Base-by-base conservation (phyloP, 2,888 invertebrate genomes). In the Biston betularia region DNA sequence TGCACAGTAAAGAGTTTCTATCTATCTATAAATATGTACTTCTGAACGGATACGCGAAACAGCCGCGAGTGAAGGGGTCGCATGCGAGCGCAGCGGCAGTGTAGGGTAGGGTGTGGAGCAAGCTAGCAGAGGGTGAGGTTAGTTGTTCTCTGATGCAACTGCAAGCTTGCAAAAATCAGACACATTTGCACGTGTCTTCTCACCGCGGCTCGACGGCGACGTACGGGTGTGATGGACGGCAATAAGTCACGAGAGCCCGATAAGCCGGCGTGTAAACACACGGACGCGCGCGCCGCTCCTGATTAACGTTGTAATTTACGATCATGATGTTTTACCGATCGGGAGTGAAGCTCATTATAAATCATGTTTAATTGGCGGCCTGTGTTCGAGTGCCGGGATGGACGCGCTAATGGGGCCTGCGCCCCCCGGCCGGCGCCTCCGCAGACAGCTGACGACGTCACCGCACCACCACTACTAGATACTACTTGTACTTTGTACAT, bases 271-370 rank as follows among this genome's bases (percentile, higher is more conserved):
- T 15, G 48, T 35, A 42, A 24, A 40, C 14, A 14, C 24, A 52
- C 42, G 57, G 35, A 44, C 50, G 38, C 61, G 24, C 33, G n/a
- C 10, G 35, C 14, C 4, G 46, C 35, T 68, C 40, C 69, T 57
- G 65, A 66, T 73, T 68, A 64, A 50, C 66, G 54, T 45, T 59
- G 64, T 69, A 46, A 73, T 69, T 73, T 68, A 69, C 44, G 54
- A 65, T 57, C 44, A 56, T 60, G 44, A 57, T 56, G 52, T 55
- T 60, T 49, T 52, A 50, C 50, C 50, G 15, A 46, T 59, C 34
- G 38, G 48, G 59, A 45, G 62, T 55, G 38, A 60, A 66, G 62
- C 38, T 66, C 59, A 49, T 68, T 65, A 58, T 70, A 72, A 72
- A 70, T 72, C 72, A 66, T 44, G 56, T 12, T 34, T 52, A 66